Conservation (phyloP, 2,113 vertebrate species). For the Chlamydotis undulata region DNA sequence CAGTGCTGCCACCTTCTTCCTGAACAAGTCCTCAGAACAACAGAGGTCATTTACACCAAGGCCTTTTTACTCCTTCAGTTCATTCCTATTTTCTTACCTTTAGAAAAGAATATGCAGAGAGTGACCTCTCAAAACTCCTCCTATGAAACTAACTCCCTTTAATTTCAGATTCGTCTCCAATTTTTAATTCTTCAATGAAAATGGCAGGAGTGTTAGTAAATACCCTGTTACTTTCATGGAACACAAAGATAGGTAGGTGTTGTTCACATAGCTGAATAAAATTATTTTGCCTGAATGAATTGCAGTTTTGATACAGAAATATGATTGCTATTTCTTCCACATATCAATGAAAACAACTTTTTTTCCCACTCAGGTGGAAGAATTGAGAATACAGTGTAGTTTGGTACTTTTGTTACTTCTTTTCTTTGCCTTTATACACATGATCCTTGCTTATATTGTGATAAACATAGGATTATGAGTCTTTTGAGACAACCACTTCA, state of each 20-base stretch:
- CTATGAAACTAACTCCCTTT: background rate
- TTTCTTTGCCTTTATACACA: background rate
- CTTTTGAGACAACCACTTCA: background rate
- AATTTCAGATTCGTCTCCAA: background rate
- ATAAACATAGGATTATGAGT: background rate
- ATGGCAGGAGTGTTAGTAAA: background rate
- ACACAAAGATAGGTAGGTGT: background rate
- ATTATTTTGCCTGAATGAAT: background rate
- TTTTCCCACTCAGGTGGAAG: background rate
- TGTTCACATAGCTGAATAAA: background rate
- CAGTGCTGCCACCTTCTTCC: background rate
- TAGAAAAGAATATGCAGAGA: background rate
- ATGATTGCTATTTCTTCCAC: background rate
- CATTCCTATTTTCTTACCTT: background rate
- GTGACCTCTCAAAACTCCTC: background rate
- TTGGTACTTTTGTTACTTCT: background rate
- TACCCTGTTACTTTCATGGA: background rate
- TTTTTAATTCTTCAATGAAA: background rate
- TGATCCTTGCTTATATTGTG: background rate
- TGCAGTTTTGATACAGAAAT: background rate
- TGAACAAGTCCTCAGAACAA: background rate
- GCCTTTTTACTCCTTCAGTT: background rate
- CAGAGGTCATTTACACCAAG: background rate
- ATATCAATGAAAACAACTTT: background rate
- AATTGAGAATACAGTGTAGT: background rate